A percentile compares a stretch with the other conserved stretches of the same genome.
phyloP scores from a whole-genome alignment of 2,797 vertebrate species.

The Melanotaenia boesemani region DNA sequence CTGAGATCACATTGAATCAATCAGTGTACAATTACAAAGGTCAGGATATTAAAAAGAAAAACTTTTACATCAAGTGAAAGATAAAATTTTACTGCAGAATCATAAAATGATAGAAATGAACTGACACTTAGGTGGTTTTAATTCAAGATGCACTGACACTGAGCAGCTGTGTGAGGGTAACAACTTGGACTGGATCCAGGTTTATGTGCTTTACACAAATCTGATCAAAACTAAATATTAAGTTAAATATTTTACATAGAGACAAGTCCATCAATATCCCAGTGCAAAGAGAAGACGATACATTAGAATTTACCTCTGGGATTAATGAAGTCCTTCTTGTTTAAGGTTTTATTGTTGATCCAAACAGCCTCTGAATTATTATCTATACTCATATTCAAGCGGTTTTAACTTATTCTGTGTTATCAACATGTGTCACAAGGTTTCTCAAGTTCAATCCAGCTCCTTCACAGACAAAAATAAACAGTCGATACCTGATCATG shows the following conservation, averaged over 20 bases:
- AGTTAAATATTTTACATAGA: background rate
- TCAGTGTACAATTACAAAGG: background rate
- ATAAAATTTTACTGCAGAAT: background rate
- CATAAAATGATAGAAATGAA: too few species aligned
- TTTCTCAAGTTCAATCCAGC: background rate
- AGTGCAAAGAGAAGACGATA: background rate
- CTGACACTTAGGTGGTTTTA: background rate
- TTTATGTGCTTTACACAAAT: background rate
- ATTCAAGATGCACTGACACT: background rate
- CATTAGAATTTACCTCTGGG: background rate
- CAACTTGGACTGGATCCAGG: background rate
- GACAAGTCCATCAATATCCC: background rate
- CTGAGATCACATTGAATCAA: slow-evolving; percentile 65
- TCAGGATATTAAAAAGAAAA: background rate
- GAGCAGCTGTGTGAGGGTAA: background rate
- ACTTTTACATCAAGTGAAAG: background rate
- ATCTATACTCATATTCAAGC: background rate
- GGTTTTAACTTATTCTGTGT: too few species aligned
- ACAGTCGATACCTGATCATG: background rate
- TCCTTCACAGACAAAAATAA: background rate
- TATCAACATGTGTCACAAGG: background rate
- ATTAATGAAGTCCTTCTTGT: background rate
- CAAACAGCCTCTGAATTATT: background rate
- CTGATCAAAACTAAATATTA: background rate
- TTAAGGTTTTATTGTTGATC: background rate